Conservation (phyloP, 2,113 vertebrate species). For the Tenebrosternarchus preto region DNA sequence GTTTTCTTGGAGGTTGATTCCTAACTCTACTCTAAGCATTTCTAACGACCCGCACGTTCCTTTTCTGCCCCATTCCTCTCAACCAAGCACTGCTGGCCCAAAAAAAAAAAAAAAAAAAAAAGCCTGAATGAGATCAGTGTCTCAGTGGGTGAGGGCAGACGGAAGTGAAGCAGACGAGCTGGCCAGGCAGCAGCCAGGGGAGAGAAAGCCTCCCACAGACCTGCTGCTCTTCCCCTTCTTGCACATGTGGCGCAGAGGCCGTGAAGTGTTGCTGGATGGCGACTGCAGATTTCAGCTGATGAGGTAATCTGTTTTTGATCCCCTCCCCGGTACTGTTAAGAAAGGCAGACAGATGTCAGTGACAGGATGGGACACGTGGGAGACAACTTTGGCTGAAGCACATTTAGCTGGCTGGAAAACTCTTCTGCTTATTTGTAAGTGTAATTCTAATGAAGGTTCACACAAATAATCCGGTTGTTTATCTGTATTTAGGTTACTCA, state of each 20-base stretch:
- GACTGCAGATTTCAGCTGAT: constrained; percentile 60
- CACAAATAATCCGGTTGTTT: not conserved
- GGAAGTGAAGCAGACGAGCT: constrained; percentile 44
- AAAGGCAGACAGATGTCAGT: constrained; percentile 23
- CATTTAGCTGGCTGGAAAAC: not conserved
- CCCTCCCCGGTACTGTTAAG: constrained; percentile 15
- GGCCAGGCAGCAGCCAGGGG: constrained; percentile 52
- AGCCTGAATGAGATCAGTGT: constrained; percentile 51
- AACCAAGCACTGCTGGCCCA: constrained; percentile 20
- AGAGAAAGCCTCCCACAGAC: constrained; percentile 1
- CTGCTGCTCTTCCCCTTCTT: constrained; percentile 27
- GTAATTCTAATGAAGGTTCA: not conserved
- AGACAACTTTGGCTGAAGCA: not conserved
- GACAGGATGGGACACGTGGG: not conserved
- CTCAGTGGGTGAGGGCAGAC: constrained; percentile 39
- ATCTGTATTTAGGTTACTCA: not conserved
- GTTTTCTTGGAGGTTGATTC: not conserved
- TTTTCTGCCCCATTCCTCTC: constrained; percentile 26
- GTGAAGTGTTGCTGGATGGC: constrained; percentile 70
- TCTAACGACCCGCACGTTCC: constrained; percentile 32
- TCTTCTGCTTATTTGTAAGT: not conserved
- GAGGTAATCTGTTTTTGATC: constrained; percentile 56
- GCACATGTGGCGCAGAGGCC: constrained; percentile 61
- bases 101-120: not conserved
- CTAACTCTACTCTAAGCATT: not conserved